Conservation (phyloP, 1,140 invertebrate genomes). For the Pentalonia nigronervosa region DNA sequence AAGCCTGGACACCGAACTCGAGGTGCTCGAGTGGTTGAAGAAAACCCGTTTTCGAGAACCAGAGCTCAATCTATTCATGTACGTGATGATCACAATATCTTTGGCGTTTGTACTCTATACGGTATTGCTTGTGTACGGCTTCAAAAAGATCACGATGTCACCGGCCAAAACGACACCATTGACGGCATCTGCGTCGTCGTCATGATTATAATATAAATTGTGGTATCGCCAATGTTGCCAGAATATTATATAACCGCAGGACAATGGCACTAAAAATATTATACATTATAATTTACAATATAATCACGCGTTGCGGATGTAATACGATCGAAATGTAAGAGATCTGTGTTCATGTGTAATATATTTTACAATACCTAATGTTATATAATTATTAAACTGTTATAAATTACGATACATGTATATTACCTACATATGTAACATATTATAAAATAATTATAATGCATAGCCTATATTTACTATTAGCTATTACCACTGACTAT, state of each 20-base stretch:
- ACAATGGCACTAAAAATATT: neutral
- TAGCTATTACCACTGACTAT: no score
- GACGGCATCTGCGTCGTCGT: neutral
- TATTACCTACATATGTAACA: no score
- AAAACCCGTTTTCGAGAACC: constrained; percentile 93
- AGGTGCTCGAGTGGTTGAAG: constrained; percentile 91
- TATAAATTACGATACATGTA: no score
- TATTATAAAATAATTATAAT: no score
- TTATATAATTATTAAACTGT: no score
- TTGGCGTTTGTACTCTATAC: constrained; percentile 89
- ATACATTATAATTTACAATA: neutral
- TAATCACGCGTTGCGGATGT: no score
- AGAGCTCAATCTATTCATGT: constrained; percentile 94
- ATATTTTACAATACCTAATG: no score
- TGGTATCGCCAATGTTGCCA: neutral
- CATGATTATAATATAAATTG: neutral
- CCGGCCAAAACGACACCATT: constrained; percentile 61
- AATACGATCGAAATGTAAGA: no score
- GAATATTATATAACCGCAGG: neutral
- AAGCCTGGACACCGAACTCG: constrained; percentile 73
- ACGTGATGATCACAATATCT: constrained; percentile 84
- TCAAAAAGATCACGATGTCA: constrained; percentile 64
- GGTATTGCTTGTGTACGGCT: constrained; percentile 88
- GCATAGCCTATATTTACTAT: no score
- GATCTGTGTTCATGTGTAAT: no score